Percentiles rank a stretch among this genome's conserved stretches.
phyloP scores from a whole-genome alignment of 1,140 invertebrate species.

The Mercenaria mercenaria region DNA sequence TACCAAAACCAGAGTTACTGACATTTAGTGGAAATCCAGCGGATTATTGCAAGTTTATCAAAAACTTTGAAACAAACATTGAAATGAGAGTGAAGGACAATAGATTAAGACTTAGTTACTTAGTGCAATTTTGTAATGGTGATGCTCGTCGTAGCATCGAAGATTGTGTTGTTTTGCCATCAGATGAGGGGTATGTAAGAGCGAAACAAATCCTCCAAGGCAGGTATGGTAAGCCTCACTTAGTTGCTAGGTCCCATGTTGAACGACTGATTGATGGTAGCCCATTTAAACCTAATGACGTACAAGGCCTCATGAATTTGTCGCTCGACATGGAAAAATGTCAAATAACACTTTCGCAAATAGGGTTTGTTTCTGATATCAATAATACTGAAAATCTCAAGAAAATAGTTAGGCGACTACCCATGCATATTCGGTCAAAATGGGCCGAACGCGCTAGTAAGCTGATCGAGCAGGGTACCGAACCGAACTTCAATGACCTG shows the following conservation, averaged over 20 bases:
- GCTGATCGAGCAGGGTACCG: too few species aligned
- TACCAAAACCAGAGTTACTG: not conserved
- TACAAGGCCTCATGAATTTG: too few species aligned
- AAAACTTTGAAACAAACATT: slow-evolving; percentile 9
- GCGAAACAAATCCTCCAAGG: not conserved
- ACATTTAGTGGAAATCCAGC: slow-evolving; percentile 25
- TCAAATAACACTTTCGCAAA: too few species aligned
- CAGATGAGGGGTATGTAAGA: not conserved
- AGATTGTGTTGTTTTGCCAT: slow-evolving; percentile 3
- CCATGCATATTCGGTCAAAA: too few species aligned
- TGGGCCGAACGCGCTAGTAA: too few species aligned
- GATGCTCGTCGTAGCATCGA: slow-evolving; percentile 12
- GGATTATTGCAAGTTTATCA: slow-evolving; percentile 14
- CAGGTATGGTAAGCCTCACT: slow-evolving; percentile 13
- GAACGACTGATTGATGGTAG: not conserved
- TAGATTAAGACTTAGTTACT: not conserved
- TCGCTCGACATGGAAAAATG: too few species aligned
- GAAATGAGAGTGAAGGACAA: not conserved
- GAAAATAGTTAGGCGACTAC: too few species aligned
- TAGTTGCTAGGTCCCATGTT: too few species aligned
- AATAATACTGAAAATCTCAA: too few species aligned
- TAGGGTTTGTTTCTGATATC: too few species aligned
- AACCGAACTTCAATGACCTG: too few species aligned
- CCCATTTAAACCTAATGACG: too few species aligned
- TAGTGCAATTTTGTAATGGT: not conserved